These are phyloP conservation scores for Denticeps clupeoides DNA, from an alignment of 2,797 vertebrate species.

Conservation along the genomic window DNA sequence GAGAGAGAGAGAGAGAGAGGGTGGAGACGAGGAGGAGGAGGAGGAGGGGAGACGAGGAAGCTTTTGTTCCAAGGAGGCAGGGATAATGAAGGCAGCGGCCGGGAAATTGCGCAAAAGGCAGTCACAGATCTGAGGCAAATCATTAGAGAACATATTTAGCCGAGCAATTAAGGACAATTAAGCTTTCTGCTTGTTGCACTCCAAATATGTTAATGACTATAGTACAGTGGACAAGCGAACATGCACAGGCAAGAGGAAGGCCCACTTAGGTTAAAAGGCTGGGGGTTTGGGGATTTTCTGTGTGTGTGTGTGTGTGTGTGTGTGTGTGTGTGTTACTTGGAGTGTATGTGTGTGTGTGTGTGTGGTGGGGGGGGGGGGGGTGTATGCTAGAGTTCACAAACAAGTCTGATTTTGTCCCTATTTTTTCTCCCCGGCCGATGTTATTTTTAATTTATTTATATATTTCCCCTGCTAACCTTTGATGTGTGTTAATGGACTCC, in stretches of 20 bases:
- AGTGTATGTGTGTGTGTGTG: slow-evolving; percentile 1
- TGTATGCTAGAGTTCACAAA: slow-evolving; percentile 41
- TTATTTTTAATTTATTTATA: slow-evolving; percentile 31
- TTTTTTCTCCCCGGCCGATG: slow-evolving; percentile 25
- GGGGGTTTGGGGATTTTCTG: slow-evolving; percentile 39
- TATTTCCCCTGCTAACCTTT: slow-evolving; percentile 42
- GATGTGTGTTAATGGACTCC: slow-evolving; percentile 43
- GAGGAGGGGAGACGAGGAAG: slow-evolving; percentile 46
- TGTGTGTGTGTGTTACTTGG: slow-evolving; percentile 12
- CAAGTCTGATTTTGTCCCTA: slow-evolving; percentile 28
- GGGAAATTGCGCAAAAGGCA: slow-evolving; percentile 74
- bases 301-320: slow-evolving; percentile 27
- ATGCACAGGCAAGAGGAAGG: slow-evolving; percentile 59
- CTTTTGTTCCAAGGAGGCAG: slow-evolving; percentile 75
- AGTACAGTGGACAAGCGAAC: slow-evolving; percentile 64
- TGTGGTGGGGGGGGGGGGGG: slow-evolving; percentile 17
- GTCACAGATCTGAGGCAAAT: slow-evolving; percentile 76
- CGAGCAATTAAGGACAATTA: slow-evolving; percentile 88
- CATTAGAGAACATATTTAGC: slow-evolving; percentile 82
- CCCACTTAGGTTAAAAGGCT: slow-evolving; percentile 55
- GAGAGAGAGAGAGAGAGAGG: neutral
- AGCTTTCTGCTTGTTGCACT: slow-evolving; percentile 82
- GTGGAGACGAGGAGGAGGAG: slow-evolving; percentile 48
- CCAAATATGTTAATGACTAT: slow-evolving; percentile 78
- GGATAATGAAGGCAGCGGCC: slow-evolving; percentile 71